A percentile compares a stretch with the other conserved stretches of the same genome.
Evolutionary conservation across 2,113 vertebrate species (phyloP).

Genomic region (Carassius auratus): DNA sequence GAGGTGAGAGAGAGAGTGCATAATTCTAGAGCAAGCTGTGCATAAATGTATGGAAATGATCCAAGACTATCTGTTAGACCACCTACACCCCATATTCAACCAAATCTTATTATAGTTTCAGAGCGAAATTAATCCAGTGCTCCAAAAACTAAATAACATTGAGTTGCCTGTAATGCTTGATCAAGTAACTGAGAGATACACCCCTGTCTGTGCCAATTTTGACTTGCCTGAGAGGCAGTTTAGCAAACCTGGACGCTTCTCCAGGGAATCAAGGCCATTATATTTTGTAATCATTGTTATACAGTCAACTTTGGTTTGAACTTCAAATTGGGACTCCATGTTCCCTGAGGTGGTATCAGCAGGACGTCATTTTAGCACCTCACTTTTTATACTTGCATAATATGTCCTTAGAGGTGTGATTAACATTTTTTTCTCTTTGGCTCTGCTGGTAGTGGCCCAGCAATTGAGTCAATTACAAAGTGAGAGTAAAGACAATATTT

Average conservation of each 20-base stretch:
- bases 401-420: constrained; percentile 37
- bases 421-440: neutral
- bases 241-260: constrained; percentile 7
- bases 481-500: too few relatives aligned
- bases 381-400: neutral
- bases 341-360: constrained; percentile 5
- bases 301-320: constrained; percentile 33
- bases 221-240: constrained; percentile 9
- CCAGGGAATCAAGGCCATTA: neutral
- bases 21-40: constrained; percentile 46
- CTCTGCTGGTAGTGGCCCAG: too few relatives aligned
- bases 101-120: constrained; percentile 21
- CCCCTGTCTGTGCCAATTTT: constrained; percentile 18
- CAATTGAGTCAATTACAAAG: too few relatives aligned
- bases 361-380: neutral
- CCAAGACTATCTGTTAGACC: constrained; percentile 33
- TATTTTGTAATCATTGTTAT: constrained; percentile 36
- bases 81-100: constrained; percentile 33
- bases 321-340: constrained; percentile 12
- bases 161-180: constrained; percentile 36
- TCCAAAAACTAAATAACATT: constrained; percentile 48
- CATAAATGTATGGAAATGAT: constrained; percentile 47
- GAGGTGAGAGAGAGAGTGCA: constrained; percentile 39
- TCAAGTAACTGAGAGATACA: constrained; percentile 33
- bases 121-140: constrained; percentile 31